Evolutionary conservation across 2,888 invertebrate genomes (phyloP).

Genomic region (Ecliptopera silaceata): DNA sequence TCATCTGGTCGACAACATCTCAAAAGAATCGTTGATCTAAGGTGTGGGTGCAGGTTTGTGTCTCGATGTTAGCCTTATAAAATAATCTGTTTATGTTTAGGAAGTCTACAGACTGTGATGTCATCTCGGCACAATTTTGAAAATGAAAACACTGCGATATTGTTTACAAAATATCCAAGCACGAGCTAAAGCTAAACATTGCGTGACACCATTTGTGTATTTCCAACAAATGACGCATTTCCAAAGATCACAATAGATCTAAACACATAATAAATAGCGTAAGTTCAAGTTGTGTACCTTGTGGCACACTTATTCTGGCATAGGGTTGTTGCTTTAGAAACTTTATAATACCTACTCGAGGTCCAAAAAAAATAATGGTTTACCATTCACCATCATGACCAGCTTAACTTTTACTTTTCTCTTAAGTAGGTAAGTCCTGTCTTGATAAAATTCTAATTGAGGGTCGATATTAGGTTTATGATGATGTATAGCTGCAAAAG

Average conservation of each 20-base stretch:
- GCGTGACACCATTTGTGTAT: conserved; percentile 36
- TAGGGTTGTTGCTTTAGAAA: not conserved
- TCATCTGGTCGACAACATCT: too few relatives aligned
- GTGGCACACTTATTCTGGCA: not conserved
- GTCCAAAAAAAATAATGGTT: not conserved
- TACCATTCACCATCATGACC: too few relatives aligned
- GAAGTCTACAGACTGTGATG: conserved; percentile 31
- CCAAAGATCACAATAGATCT: conserved; percentile 11
- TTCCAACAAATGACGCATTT: conserved; percentile 35
- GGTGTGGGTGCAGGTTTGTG: not conserved
- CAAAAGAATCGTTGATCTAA: not conserved
- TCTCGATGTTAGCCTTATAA: not conserved
- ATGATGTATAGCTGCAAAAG: not conserved
- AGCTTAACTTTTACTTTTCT: too few relatives aligned
- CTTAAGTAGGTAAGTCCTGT: too few relatives aligned
- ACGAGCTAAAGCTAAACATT: conserved; percentile 52
- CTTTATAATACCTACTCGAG: not conserved
- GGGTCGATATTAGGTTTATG: too few relatives aligned
- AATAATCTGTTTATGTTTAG: not conserved
- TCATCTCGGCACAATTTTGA: conserved; percentile 43
- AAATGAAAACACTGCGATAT: conserved; percentile 38
- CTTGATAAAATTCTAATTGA: too few relatives aligned
- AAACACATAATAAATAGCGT: conserved; percentile 10
- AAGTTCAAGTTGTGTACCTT: not conserved
- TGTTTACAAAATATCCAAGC: conserved; percentile 64